Conservation (phyloP, 1,140 invertebrate genomes). For the Argopecten irradians region DNA sequence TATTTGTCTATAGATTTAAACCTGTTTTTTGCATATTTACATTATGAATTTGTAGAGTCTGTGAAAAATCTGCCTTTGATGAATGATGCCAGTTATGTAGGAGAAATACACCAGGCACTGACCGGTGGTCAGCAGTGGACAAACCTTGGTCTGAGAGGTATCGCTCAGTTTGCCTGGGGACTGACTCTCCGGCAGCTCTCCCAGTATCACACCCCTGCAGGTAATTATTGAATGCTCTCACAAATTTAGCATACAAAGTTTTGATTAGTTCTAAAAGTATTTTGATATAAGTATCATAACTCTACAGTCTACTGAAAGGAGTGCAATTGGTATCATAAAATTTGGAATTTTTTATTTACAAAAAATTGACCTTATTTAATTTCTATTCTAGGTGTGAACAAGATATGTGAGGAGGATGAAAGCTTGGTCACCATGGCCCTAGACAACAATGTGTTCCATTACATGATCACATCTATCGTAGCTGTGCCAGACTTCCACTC, state of each 20-base stretch:
- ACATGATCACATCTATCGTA: constrained; percentile 85
- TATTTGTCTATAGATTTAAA: too few species aligned
- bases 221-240: constrained; percentile 44
- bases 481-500: constrained; percentile 84
- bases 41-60: constrained; percentile 79
- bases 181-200: constrained; percentile 87
- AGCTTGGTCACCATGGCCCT: constrained; percentile 86
- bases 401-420: constrained; percentile 85
- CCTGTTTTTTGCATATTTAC: too few species aligned
- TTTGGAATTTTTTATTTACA: background rate
- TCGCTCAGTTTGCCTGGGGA: constrained; percentile 88
- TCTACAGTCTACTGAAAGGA: too few species aligned
- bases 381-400: constrained; percentile 57
- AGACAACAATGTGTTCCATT: constrained; percentile 88
- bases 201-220: constrained; percentile 69
- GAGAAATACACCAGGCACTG: constrained; percentile 80
- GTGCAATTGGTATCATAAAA: background rate
- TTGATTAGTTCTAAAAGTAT: background rate
- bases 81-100: constrained; percentile 83
- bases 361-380: background rate
- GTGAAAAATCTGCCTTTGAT: constrained; percentile 86
- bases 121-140: constrained; percentile 80
- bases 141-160: constrained; percentile 83
- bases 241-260: background rate
- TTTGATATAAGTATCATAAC: background rate